Conservation (phyloP, 2,888 invertebrate genomes). For the Charanyca ferruginea region DNA sequence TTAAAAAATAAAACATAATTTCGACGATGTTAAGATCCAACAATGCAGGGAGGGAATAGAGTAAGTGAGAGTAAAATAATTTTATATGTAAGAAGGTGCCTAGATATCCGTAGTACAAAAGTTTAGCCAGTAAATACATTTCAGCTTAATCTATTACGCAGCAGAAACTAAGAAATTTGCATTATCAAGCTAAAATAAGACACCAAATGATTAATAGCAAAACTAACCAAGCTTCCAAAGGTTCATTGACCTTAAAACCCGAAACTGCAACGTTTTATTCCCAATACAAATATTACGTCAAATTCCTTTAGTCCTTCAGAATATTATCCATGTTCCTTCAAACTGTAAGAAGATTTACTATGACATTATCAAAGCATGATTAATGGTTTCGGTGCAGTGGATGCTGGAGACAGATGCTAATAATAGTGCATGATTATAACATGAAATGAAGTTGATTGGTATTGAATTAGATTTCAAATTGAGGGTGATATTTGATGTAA, state of each 20-base stretch:
- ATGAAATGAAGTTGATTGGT: constrained; percentile 38
- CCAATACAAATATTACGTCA: not conserved
- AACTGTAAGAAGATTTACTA: not conserved
- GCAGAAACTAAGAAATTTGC: constrained; percentile 22
- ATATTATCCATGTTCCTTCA: not conserved
- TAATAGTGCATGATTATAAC: constrained; percentile 36
- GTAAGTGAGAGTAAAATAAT: no score
- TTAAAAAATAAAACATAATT: no score
- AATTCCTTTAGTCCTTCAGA: not conserved
- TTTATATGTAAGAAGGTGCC: no score
- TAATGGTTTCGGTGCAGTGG: constrained; percentile 30
- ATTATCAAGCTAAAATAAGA: constrained; percentile 25
- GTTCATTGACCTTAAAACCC: constrained; percentile 1
- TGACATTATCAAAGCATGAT: constrained; percentile 39
- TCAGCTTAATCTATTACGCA: not conserved
- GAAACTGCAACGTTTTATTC: not conserved
- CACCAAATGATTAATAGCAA: constrained; percentile 30
- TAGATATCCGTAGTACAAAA: not conserved
- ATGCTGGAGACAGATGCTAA: constrained; percentile 34
- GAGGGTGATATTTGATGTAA: constrained; percentile 28
- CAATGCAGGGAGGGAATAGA: no score
- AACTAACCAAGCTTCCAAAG: constrained; percentile 11
- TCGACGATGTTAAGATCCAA: no score
- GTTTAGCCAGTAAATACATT: not conserved
- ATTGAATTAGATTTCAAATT: constrained; percentile 36